Evolutionary conservation across 2,113 vertebrate species (phyloP), one percentile per base, ranked within the genome.

Genomic region (Scomber japonicus): DNA sequence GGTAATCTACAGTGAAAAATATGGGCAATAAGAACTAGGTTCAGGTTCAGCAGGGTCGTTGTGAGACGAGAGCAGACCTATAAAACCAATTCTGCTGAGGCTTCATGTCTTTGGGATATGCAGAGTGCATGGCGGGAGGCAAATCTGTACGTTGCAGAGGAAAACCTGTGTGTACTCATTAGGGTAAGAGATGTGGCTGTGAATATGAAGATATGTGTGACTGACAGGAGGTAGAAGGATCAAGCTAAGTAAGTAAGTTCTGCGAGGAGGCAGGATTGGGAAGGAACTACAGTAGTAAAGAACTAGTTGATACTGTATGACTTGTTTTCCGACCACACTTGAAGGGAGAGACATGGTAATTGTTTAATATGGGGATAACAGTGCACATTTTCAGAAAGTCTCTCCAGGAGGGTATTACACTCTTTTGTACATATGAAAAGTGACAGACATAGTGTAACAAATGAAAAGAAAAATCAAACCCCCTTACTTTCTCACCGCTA

Each of bases 1-100:
- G 51, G 86, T 76, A 81, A 90, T 87, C 80, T 90, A 59, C 71
- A 78, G 30, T 54, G 61, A 78, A 85, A 88, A 78, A 61, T 72
- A 78, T 2, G 16, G 61, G 71, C 56, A 69, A 80, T 70, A 64
- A 79, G 68, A 81, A 80, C 66, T 7, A n/a, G 55, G 60, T 76
- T 75, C 67, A 51, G 78, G 60, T 88, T 87, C 82, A 89, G 53
- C 66, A 71, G 84, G 90, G 75, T 88, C 79, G 79, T 64, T 75
- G 75, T 79, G 75, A 54, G 65, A 84, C 71, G 72, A 56, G 54
- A 84, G 53, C n/a, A 35, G 75, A 55, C 35, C 61, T 49, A 21
- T 15, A 57, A 74, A 72, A 56, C 75, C 53, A 84, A 46, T 75
- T 80, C 85, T 78, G 54, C 76, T 71, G 56, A 72, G 57, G 63